Conservation (phyloP, 1,140 invertebrate species). For the Monomorium pharaonis region DNA sequence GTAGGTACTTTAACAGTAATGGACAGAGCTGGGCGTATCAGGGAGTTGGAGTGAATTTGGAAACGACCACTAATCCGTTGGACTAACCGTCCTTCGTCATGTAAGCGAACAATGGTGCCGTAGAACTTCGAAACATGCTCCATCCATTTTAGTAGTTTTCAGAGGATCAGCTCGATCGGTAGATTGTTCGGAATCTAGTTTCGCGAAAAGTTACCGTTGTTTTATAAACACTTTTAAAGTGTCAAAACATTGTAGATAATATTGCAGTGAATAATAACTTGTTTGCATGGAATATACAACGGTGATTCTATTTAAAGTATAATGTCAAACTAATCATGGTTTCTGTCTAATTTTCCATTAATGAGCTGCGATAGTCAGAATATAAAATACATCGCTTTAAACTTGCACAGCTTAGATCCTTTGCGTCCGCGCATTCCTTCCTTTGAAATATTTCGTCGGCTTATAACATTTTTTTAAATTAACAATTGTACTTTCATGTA, state of each 20-base stretch:
- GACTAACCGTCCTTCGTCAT: slow-evolving; percentile 25
- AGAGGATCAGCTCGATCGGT: slow-evolving; percentile 31
- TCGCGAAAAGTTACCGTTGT: neutral
- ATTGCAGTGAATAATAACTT: neutral
- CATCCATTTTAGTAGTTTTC: slow-evolving; percentile 55
- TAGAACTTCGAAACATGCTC: slow-evolving; percentile 59
- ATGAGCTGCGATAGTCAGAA: neutral
- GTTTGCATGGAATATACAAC: neutral
- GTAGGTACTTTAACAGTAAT: slow-evolving; percentile 35
- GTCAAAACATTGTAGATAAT: neutral
- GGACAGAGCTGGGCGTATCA: slow-evolving; percentile 24
- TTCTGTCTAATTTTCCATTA: neutral
- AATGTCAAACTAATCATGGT: neutral
- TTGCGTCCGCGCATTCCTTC: too few relatives aligned
- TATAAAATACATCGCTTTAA: neutral
- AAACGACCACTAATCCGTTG: slow-evolving; percentile 58
- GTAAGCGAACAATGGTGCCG: slow-evolving; percentile 33
- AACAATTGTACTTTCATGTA: too few relatives aligned
- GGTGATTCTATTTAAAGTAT: neutral
- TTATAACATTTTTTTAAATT: too few relatives aligned
- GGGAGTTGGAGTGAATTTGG: slow-evolving; percentile 49
- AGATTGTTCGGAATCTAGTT: slow-evolving; percentile 27
- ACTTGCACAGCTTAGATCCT: too few relatives aligned
- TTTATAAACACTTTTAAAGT: neutral
- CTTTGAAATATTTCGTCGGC: too few relatives aligned